Evolutionary conservation across 2,888 invertebrate genomes (phyloP).

Genomic region (Orthosia cruda): DNA sequence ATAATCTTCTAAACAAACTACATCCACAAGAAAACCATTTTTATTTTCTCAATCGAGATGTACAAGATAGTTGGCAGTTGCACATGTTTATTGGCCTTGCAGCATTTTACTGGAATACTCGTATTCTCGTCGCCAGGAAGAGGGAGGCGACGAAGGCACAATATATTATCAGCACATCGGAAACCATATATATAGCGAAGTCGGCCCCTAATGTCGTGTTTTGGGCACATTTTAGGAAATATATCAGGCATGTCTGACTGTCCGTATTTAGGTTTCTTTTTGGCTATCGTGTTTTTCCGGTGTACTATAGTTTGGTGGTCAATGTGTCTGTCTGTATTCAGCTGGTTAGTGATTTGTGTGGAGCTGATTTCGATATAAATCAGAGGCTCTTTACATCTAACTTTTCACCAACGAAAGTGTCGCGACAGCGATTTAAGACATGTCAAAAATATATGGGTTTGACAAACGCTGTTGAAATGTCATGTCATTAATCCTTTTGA

Average conservation of each 20-base stretch:
- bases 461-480: too few relatives aligned
- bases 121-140: conserved; percentile 60
- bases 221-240: conserved; percentile 58
- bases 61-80: conserved; percentile 53
- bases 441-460: too few relatives aligned
- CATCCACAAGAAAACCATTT: background rate
- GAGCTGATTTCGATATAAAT: background rate
- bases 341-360: conserved; percentile 33
- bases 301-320: conserved; percentile 22
- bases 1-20: conserved; percentile 3
- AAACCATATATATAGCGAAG: conserved; percentile 66
- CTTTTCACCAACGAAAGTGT: too few relatives aligned
- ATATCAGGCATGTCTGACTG: conserved; percentile 52
- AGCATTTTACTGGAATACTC: conserved; percentile 41
- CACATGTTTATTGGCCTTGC: conserved; percentile 63
- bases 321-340: conserved; percentile 4
- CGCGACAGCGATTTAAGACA: too few relatives aligned
- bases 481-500: background rate
- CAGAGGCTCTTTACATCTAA: too few relatives aligned
- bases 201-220: conserved; percentile 51
- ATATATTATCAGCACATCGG: conserved; percentile 69
- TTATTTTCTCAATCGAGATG: conserved; percentile 23
- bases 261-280: conserved; percentile 47
- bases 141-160: conserved; percentile 63
- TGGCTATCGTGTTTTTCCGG: conserved; percentile 51